Base-by-base conservation (phyloP, 2,888 invertebrate genomes). In the Morpho achilles region DNA sequence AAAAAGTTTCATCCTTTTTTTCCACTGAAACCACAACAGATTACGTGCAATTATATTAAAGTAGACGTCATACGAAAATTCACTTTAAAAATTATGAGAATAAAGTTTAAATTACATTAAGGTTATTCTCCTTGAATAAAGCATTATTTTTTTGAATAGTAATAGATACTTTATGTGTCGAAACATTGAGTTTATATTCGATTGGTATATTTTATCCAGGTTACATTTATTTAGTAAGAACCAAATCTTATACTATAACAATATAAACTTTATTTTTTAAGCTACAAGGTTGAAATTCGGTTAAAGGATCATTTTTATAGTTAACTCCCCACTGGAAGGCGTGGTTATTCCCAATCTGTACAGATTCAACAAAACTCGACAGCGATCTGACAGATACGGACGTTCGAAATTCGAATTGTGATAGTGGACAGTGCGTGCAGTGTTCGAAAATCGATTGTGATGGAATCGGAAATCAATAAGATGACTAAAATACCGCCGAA, bases 401-500 rank as follows among this genome's bases (percentile, higher is more conserved):
- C 71, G 67, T 69, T 66, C 59, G 63, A 63, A 67, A 61, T 64
- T 62, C 65, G 58, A 67, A 65, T 63, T 46, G 69, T 66, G 68
- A 67, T 56, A 67, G 71, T 71, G 70, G 60, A 63, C 67, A 67
- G 71, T 70, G 70, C 56, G 66, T 67, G 65, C 47, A 60, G 62
- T 67, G 65, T 57, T 50, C 55, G 32, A 48, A 54, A 41, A 60
- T 59, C 47, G 62, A 61, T 53, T 59, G 68, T 68, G 65, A 89
- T 90, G 89, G 88, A 90, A 70, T 84, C 87, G 56, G 89, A 90
- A 69, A 82, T 83, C 47, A 86, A 77, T 66, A 87, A 85, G 69
- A 82, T 85, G 76, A 87, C 88, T 4, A 88, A 89, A 66, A 75
- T 87, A 32, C 92, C 92, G 50, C 91, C 93, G 39, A 92, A 92